Conservation (phyloP, 2,113 vertebrate species). For the Penelope pileata region DNA sequence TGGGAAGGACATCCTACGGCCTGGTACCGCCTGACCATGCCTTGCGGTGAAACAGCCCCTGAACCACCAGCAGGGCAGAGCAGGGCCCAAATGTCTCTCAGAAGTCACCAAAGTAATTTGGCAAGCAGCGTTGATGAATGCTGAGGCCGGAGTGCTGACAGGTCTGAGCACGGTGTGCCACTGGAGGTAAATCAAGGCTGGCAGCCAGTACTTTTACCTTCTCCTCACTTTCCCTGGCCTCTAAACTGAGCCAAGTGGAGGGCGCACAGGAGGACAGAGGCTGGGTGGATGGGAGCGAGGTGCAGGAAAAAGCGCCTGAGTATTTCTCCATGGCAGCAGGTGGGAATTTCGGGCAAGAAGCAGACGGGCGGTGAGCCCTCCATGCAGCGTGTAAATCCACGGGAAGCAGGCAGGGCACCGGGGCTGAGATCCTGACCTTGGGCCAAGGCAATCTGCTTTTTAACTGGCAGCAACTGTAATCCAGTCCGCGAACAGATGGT, state of each 20-base stretch:
- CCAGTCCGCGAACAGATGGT: constrained; percentile 75
- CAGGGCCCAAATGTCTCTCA: neutral
- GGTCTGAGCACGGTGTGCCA: neutral
- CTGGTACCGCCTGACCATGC: neutral
- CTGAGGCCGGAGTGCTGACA: neutral
- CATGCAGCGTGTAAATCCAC: neutral
- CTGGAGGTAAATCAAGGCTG: constrained; percentile 49
- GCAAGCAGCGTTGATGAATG: neutral
- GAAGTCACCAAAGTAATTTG: neutral
- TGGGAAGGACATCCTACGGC: neutral
- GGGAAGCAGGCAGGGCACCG: neutral
- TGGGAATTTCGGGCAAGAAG: neutral
- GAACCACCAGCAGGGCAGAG: neutral
- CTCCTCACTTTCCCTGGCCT: neutral
- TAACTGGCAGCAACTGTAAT: constrained; percentile 73
- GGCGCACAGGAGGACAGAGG: neutral
- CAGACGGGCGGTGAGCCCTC: neutral
- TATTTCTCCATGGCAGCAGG: neutral
- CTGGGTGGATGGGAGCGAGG: neutral
- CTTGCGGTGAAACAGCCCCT: neutral
- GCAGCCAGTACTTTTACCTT: constrained; percentile 14
- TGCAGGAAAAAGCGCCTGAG: neutral
- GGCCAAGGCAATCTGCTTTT: constrained; percentile 76
- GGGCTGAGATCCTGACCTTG: constrained; percentile 62
- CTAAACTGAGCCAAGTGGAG: neutral